A percentile compares a stretch with the other conserved stretches of the same genome.
Conservation (phyloP, 2,113 vertebrate genomes). For the Machaerirhynchus nigripectus region DNA sequence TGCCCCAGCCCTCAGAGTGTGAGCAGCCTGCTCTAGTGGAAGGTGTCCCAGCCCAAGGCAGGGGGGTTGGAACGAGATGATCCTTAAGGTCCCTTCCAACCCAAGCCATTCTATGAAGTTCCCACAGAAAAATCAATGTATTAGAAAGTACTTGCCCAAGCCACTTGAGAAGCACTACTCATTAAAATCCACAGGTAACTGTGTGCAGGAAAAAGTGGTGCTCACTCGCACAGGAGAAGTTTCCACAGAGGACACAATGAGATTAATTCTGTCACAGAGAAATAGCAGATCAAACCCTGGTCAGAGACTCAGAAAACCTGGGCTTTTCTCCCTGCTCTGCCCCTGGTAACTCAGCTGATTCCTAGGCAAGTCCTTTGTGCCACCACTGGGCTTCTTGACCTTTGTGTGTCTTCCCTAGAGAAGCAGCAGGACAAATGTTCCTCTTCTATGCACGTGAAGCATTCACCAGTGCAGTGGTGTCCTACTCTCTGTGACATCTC, state of each 20-base stretch:
- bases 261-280: not conserved
- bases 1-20: not conserved
- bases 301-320: not conserved
- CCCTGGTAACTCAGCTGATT: not conserved
- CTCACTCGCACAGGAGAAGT: not conserved
- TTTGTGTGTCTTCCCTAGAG: not conserved
- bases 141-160: not conserved
- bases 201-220: not conserved
- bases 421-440: not conserved
- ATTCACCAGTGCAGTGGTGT: not conserved
- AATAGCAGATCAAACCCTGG: not conserved
- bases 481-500: not conserved
- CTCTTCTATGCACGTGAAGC: not conserved
- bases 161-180: not conserved
- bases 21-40: not conserved
- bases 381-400: not conserved
- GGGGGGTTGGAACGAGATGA: not conserved
- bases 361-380: not conserved
- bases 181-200: not conserved
- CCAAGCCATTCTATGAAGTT: not conserved
- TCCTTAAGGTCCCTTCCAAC: not conserved
- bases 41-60: not conserved
- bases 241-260: not conserved
- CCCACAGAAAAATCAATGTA: not conserved
- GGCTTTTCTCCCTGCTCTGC: not conserved